Evolutionary conservation across 2,113 vertebrate genomes (phyloP), one percentile per base, ranked within the genome.

Genomic region (Barbus barbus): DNA sequence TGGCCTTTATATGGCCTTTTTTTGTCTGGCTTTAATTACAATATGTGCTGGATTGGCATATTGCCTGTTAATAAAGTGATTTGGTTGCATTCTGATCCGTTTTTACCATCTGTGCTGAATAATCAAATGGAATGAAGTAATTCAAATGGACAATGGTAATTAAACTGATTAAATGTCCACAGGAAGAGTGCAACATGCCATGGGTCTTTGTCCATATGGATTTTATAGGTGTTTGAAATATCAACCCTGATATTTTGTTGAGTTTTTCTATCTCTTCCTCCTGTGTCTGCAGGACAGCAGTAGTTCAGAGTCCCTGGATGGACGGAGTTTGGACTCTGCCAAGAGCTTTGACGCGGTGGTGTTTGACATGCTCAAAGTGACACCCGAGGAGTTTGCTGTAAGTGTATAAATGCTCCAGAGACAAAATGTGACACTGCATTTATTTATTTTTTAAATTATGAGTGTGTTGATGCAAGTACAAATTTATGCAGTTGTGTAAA

Each of bases 261-360:
- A 44, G 24, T 26, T 36, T 46, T 9, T 48, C 5, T 38, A 0
- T 75, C 9, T 22, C 8, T 71, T 33, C 12, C 20, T 79, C 12
- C 28, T 58, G 69, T 63, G 26, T 24, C 26, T 86, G 41, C 87
- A 99, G 97, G 96, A 94, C 91, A 98, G 96, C 91, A 99, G 97
- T 94, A 98, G 97, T 91, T 97, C 96, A 38, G 97, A 98, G 88
- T 99, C 97, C 91, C 91, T 99, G 94, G 96, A 98, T 88, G 97
- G 95, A 82, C 93, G 92, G 85, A 96, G 96, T 90, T 95, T 96
- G 48, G 96, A 97, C 92, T 97, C 96, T 79, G 96, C 96, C 87
- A 99, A 98, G 92, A 98, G 97, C 92, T 99, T 98, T 0, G 97
- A 99, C 20, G 97, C 97, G 0, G 97, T 99, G 28, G 94, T 99